A percentile compares a stretch with the other conserved stretches of the same genome.
Evolutionary conservation across 2,113 vertebrate genomes (phyloP).

Genomic region (Callocephalon fimbriatum): DNA sequence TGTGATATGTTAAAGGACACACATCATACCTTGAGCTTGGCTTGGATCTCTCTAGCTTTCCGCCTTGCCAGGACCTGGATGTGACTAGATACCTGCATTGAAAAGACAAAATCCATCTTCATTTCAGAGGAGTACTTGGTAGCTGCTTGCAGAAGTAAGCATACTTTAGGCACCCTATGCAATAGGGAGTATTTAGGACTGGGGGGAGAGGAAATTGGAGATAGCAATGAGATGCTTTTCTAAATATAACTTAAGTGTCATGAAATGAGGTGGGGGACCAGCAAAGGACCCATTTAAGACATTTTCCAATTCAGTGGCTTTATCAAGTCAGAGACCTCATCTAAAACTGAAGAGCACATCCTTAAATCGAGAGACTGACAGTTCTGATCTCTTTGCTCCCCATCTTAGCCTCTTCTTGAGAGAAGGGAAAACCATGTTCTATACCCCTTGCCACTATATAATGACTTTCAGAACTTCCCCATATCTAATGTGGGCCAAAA

Average conservation of each 20-base stretch:
- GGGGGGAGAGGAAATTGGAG: rapidly evolving
- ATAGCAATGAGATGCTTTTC: not conserved
- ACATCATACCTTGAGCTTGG: constrained; percentile 93
- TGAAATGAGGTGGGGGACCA: not conserved
- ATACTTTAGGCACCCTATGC: not conserved
- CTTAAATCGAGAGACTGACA: not conserved
- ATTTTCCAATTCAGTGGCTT: not conserved
- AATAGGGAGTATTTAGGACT: not conserved
- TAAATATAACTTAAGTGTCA: not conserved
- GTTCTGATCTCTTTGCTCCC: not conserved
- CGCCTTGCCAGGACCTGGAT: constrained; percentile 96
- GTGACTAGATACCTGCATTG: constrained; percentile 92
- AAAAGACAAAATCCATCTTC: constrained; percentile 22
- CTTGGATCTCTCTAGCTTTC: constrained; percentile 97
- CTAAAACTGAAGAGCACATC: not conserved
- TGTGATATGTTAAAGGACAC: not conserved
- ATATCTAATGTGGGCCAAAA: not conserved
- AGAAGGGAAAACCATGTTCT: not conserved
- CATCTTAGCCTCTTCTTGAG: not conserved
- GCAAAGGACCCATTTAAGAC: not conserved
- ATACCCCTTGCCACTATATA: not conserved
- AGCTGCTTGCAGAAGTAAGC: not conserved
- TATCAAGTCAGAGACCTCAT: not conserved
- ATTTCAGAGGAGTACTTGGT: not conserved
- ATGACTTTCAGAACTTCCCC: not conserved